A percentile compares a stretch with the other conserved stretches of the same genome.
These are phyloP conservation scores for Pipistrellus nathusii DNA, from an alignment of 2,797 vertebrate species.

Conservation along the genomic window DNA sequence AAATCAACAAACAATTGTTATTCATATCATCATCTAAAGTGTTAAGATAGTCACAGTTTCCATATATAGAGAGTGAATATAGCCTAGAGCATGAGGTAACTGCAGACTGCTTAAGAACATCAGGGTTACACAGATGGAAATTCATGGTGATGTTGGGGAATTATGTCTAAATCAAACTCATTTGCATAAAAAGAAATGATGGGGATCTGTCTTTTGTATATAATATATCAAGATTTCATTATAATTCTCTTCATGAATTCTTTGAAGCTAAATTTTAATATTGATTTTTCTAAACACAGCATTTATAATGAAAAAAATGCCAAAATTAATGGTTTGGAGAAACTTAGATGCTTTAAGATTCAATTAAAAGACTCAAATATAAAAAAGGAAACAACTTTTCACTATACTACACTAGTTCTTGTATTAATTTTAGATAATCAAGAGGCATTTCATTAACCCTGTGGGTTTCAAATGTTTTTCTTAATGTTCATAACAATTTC, in stretches of 20 bases:
- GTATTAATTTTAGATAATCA: constrained; percentile 46
- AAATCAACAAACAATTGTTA: constrained; percentile 94
- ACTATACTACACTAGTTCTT: background rate
- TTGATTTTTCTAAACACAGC: constrained; percentile 74
- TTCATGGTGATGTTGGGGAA: constrained; percentile 89
- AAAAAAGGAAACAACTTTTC: constrained; percentile 75
- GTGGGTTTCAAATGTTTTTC: constrained; percentile 39
- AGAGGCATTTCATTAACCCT: constrained; percentile 57
- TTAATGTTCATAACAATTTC: constrained; percentile 23
- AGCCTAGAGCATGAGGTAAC: constrained; percentile 90
- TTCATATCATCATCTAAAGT: constrained; percentile 96
- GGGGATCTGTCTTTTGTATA: constrained; percentile 66
- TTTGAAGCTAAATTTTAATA: constrained; percentile 77
- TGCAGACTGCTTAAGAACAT: constrained; percentile 87
- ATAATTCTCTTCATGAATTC: constrained; percentile 72
- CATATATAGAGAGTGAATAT: constrained; percentile 85
- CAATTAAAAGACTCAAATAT: constrained; percentile 80
- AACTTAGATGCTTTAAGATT: constrained; percentile 64
- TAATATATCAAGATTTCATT: constrained; percentile 75
- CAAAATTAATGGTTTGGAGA: constrained; percentile 70
- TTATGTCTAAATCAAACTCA: constrained; percentile 87
- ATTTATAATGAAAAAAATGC: constrained; percentile 80
- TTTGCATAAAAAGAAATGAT: constrained; percentile 85
- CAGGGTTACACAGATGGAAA: constrained; percentile 89
- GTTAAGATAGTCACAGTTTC: constrained; percentile 89